Evolutionary conservation across 2,113 vertebrate genomes (phyloP).

Genomic region (Psilopsiagon aurifrons): DNA sequence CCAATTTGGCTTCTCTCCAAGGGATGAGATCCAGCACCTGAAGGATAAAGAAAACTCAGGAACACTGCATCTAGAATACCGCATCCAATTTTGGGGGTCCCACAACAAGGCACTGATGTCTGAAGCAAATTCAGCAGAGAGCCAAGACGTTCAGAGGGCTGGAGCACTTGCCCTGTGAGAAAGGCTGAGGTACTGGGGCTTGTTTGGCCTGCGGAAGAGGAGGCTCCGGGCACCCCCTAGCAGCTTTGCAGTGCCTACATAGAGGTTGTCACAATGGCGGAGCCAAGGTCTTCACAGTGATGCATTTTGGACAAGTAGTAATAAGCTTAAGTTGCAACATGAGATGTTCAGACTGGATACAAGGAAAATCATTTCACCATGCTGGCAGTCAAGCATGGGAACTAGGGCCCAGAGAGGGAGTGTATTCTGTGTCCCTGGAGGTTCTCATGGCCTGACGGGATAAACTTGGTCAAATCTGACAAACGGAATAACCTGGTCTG

Average conservation of each 20-base stretch:
- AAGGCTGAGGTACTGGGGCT: neutral
- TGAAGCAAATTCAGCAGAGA: neutral
- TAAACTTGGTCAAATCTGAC: neutral
- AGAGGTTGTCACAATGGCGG: neutral
- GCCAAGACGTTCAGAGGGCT: neutral
- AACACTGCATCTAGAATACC: neutral
- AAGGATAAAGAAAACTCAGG: slow-evolving; percentile 49
- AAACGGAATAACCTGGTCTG: neutral
- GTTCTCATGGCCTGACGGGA: neutral
- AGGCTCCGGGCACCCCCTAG: neutral
- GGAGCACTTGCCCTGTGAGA: neutral
- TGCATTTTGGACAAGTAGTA: neutral
- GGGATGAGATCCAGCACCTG: slow-evolving; percentile 71
- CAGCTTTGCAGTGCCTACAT: neutral
- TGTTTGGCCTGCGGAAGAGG: neutral
- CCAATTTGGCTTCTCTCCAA: slow-evolving; percentile 56
- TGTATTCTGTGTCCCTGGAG: neutral
- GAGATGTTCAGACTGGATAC: neutral
- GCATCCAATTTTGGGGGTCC: neutral
- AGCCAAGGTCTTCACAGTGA: neutral
- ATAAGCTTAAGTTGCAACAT: neutral
- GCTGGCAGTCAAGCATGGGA: neutral
- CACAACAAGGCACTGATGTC: neutral
- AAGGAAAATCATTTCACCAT: neutral
- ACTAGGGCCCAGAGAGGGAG: neutral